Percentiles rank a stretch among this genome's conserved stretches.
phyloP scores from a whole-genome alignment of 2,113 vertebrate species.

The Helogale parvula region DNA sequence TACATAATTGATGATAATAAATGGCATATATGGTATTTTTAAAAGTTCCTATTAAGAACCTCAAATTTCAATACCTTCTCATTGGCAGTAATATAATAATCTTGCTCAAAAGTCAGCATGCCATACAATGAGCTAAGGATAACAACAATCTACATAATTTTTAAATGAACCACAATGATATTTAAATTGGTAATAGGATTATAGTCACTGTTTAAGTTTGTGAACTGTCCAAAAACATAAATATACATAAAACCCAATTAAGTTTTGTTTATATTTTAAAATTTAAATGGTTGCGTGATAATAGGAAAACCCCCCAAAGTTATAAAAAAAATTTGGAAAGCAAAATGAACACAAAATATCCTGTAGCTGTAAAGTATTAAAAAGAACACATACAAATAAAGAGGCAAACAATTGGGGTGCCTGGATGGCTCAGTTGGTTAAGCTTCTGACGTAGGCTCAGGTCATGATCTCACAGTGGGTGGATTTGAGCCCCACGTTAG shows the following conservation, averaged over 20 bases:
- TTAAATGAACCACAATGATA: neutral
- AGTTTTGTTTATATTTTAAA: neutral
- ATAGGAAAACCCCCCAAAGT: neutral
- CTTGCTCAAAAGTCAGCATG: neutral
- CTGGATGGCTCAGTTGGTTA: no score
- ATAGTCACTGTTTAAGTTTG: neutral
- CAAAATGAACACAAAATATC: neutral
- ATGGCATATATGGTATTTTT: neutral
- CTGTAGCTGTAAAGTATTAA: neutral
- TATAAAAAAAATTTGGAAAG: neutral
- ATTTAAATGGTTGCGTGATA: neutral
- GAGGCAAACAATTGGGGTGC: neutral
- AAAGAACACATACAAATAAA: neutral
- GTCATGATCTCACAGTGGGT: no score
- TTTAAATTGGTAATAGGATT: neutral
- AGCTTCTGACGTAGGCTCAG: no score
- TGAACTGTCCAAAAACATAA: neutral
- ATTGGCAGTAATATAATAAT: neutral
- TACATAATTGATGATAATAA: neutral
- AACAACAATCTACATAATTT: neutral
- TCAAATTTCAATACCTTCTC: neutral
- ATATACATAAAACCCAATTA: neutral
- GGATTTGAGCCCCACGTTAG: no score
- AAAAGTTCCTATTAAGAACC: neutral
- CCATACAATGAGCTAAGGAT: neutral